Conservation (phyloP, 1,140 invertebrate genomes). For the Drosophila bocqueti region DNA sequence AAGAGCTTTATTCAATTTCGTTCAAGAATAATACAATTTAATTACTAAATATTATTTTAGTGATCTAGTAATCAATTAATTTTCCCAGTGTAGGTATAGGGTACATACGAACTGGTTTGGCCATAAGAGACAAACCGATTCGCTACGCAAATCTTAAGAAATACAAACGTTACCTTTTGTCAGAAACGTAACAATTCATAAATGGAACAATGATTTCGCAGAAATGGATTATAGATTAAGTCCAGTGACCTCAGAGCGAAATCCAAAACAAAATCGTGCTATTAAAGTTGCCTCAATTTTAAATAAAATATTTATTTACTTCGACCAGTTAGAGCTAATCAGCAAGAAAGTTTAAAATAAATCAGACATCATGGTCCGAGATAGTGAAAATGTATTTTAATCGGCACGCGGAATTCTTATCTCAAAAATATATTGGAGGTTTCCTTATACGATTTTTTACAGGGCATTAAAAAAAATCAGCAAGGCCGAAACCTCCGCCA, state of each 20-base stretch:
- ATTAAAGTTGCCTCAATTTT: not conserved
- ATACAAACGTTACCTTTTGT: slow-evolving; percentile 27
- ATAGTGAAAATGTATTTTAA: slow-evolving; percentile 18
- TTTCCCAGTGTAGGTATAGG: slow-evolving; percentile 7
- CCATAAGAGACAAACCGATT: slow-evolving; percentile 17
- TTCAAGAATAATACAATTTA: not conserved
- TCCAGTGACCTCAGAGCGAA: slow-evolving; percentile 33
- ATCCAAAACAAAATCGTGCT: not conserved
- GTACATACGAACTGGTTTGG: slow-evolving; percentile 33
- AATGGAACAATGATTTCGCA: slow-evolving; percentile 39
- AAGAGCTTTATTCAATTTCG: not conserved
- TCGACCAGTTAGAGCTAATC: slow-evolving; percentile 5
- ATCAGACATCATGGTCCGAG: slow-evolving; percentile 24
- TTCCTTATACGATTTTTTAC: slow-evolving; percentile 4
- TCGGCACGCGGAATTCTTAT: slow-evolving; percentile 8
- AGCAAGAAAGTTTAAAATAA: slow-evolving; percentile 22
- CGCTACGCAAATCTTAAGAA: slow-evolving; percentile 22
- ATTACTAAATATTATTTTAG: too few relatives aligned
- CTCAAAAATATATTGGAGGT: not conserved
- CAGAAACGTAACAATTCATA: slow-evolving; percentile 43
- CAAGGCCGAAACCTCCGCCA: slow-evolving; percentile 18
- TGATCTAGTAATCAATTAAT: not conserved
- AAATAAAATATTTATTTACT: slow-evolving; percentile 7
- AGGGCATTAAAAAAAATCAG: slow-evolving; percentile 19
- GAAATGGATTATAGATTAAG: slow-evolving; percentile 27